A percentile compares a stretch with the other conserved stretches of the same genome.
These are phyloP conservation scores for Hiodon tergisus DNA, from an alignment of 2,113 vertebrate genomes.

Conservation along the genomic window DNA sequence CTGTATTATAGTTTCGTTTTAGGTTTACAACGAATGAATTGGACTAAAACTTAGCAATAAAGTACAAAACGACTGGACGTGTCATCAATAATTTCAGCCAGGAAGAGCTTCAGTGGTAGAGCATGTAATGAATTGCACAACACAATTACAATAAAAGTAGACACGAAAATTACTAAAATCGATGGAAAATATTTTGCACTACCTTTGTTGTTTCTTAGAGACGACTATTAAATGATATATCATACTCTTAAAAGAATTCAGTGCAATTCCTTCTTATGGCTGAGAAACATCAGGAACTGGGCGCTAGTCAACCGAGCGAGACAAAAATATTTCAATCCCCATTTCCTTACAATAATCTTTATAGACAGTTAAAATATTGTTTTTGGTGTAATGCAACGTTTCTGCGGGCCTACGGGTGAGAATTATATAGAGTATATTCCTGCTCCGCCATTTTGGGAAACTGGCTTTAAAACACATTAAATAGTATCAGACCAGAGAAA, in stretches of 20 bases:
- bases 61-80: constrained; percentile 49
- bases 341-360: constrained; percentile 24
- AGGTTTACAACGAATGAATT: constrained; percentile 33
- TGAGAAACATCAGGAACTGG: constrained; percentile 39
- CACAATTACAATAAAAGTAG: constrained; percentile 30
- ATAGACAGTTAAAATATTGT: constrained; percentile 34
- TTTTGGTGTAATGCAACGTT: constrained; percentile 39
- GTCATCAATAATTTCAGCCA: constrained; percentile 48
- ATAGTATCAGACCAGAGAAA: constrained; percentile 39
- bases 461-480: constrained; percentile 49
- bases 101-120: constrained; percentile 40
- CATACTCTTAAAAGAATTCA: constrained; percentile 35
- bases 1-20: constrained; percentile 29
- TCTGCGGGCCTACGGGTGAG: constrained; percentile 43
- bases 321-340: constrained; percentile 31
- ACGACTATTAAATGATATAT: constrained; percentile 33
- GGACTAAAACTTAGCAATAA: constrained; percentile 45
- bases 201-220: constrained; percentile 18
- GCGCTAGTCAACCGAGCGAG: constrained; percentile 29
- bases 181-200: constrained; percentile 20
- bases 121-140: constrained; percentile 29
- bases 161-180: constrained; percentile 11
- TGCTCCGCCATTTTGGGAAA: constrained; percentile 55
- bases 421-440: constrained; percentile 51
- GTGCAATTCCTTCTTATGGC: constrained; percentile 32